Evolutionary conservation across 2,113 vertebrate genomes (phyloP).

Genomic region (Pterocles orientalis): DNA sequence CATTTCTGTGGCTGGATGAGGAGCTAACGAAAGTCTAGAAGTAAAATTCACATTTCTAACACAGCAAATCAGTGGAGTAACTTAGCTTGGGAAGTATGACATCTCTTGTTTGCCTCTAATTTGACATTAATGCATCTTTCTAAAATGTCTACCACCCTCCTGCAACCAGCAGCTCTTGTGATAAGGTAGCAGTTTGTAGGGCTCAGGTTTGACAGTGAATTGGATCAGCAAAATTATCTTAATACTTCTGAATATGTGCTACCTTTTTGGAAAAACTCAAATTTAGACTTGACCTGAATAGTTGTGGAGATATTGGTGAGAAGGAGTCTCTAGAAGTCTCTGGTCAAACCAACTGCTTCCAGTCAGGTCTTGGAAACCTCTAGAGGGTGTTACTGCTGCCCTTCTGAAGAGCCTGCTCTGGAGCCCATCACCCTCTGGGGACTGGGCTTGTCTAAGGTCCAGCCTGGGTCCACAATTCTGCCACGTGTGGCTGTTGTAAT

Average conservation of each 20-base stretch:
- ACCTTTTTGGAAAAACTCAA: neutral
- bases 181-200: neutral
- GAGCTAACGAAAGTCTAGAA: neutral
- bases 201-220: neutral
- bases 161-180: neutral
- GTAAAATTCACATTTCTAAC: neutral
- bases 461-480: neutral
- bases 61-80: neutral
- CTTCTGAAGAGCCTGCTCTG: neutral
- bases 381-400: neutral
- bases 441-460: neutral
- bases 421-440: neutral
- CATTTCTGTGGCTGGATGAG: neutral
- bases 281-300: neutral
- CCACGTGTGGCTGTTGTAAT: too few species aligned
- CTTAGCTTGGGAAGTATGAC: neutral
- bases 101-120: neutral
- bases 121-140: neutral
- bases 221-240: neutral
- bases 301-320: neutral
- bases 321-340: neutral
- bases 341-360: neutral
- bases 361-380: neutral
- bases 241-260: neutral
- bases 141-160: neutral